Percentiles rank a stretch among this genome's conserved stretches.
phyloP scores from a whole-genome alignment of 2,888 invertebrate genomes.

The Yponomeuta cagnagella region DNA sequence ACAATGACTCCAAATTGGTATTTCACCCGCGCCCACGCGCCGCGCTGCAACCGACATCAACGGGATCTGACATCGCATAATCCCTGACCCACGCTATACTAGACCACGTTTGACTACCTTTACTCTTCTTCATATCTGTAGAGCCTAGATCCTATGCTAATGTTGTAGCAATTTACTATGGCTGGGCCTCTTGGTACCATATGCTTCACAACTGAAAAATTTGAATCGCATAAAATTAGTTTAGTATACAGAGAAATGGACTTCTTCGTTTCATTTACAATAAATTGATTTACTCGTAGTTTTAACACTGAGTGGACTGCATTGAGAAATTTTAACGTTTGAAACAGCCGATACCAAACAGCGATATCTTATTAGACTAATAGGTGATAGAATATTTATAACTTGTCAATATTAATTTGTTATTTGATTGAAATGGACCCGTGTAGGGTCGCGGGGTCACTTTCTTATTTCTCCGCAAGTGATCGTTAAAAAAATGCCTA shows the following conservation, averaged over 20 bases:
- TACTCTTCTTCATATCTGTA: background rate
- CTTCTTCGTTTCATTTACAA: background rate
- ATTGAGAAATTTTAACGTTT: background rate
- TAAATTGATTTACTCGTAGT: too few relatives aligned
- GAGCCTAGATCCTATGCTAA: background rate
- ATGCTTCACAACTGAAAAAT: background rate
- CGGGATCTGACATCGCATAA: background rate
- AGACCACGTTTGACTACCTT: background rate
- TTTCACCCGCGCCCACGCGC: constrained; percentile 29
- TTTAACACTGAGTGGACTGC: background rate
- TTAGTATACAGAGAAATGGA: background rate
- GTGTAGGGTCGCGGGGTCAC: background rate
- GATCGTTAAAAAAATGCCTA: too few relatives aligned
- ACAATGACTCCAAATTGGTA: constrained; percentile 38
- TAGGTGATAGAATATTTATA: background rate
- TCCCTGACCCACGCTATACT: background rate
- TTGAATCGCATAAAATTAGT: background rate
- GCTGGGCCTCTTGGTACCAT: background rate
- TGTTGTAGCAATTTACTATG: background rate
- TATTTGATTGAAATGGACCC: background rate
- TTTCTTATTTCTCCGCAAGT: background rate
- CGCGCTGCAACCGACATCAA: background rate
- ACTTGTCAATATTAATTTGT: background rate
- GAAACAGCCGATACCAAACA: background rate
- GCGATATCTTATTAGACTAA: background rate